Evolutionary conservation across 2,888 invertebrate genomes (phyloP).

Genomic region (Pyrrhosoma nymphula): DNA sequence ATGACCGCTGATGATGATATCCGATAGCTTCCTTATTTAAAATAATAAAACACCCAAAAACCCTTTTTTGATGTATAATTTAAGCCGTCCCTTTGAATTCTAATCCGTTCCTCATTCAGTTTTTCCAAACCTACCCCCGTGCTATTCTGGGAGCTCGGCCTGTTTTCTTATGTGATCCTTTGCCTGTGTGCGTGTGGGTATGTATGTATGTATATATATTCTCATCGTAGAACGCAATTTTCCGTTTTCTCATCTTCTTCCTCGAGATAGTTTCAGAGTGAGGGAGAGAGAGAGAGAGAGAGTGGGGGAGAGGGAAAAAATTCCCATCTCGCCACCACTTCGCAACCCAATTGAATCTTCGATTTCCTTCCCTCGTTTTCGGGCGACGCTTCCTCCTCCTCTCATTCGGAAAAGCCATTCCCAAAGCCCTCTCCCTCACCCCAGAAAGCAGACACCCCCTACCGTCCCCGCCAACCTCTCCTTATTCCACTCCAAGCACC

Average conservation of each 20-base stretch:
- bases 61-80: too few species aligned
- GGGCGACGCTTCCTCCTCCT: neutral
- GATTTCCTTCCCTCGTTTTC: neutral
- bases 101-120: neutral
- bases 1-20: too few species aligned
- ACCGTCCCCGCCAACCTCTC: neutral
- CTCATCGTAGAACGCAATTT: neutral
- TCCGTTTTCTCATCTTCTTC: constrained; percentile 9
- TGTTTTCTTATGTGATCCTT: too few species aligned
- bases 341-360: constrained; percentile 31
- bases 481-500: neutral
- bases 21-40: too few species aligned
- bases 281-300: neutral
- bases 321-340: constrained; percentile 4
- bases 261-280: neutral
- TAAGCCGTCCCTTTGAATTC: neutral
- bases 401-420: constrained; percentile 36
- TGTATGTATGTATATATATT: neutral
- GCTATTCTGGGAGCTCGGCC: too few species aligned
- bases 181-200: too few species aligned
- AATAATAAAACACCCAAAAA: too few species aligned
- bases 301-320: neutral
- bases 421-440: neutral
- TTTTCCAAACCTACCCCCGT: too few species aligned
- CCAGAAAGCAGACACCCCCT: neutral